A percentile compares a stretch with the other conserved stretches of the same genome.
These are phyloP conservation scores for Mastacembelus armatus DNA, from an alignment of 2,797 vertebrate species.

Conservation along the genomic window DNA sequence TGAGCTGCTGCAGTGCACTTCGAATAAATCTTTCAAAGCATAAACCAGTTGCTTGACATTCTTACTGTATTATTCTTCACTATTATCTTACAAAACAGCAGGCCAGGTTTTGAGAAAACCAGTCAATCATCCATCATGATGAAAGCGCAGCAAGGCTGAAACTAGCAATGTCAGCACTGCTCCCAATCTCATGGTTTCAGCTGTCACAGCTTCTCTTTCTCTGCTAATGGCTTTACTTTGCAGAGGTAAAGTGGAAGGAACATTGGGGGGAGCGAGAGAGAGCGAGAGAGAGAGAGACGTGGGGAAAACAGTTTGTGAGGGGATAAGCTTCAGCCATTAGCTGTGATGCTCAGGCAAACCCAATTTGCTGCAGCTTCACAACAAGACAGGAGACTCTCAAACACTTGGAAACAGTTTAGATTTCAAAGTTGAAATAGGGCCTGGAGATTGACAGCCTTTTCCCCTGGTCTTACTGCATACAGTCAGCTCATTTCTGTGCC, in stretches of 20 bases:
- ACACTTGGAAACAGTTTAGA: conserved; percentile 7
- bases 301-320: conserved; percentile 25
- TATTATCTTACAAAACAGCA: conserved; percentile 63
- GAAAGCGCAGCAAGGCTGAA: conserved; percentile 50
- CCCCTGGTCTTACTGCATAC: conserved; percentile 30
- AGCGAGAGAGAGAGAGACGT: background rate
- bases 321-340: conserved; percentile 63
- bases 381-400: background rate
- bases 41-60: conserved; percentile 35
- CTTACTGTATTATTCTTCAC: conserved; percentile 48
- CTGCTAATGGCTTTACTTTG: conserved; percentile 40
- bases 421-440: conserved; percentile 33
- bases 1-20: conserved; percentile 11
- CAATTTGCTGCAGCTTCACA: conserved; percentile 22
- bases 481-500: conserved; percentile 39
- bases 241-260: conserved; percentile 32
- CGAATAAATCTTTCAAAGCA: conserved; percentile 41
- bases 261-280: background rate
- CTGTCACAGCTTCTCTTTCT: conserved; percentile 55
- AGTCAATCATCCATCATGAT: conserved; percentile 63
- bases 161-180: conserved; percentile 59
- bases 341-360: conserved; percentile 36
- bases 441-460: conserved; percentile 52
- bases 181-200: conserved; percentile 64
- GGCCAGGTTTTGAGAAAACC: conserved; percentile 58